Evolutionary conservation across 2,113 vertebrate species (phyloP).

Genomic region (Psephotus haematonotus): DNA sequence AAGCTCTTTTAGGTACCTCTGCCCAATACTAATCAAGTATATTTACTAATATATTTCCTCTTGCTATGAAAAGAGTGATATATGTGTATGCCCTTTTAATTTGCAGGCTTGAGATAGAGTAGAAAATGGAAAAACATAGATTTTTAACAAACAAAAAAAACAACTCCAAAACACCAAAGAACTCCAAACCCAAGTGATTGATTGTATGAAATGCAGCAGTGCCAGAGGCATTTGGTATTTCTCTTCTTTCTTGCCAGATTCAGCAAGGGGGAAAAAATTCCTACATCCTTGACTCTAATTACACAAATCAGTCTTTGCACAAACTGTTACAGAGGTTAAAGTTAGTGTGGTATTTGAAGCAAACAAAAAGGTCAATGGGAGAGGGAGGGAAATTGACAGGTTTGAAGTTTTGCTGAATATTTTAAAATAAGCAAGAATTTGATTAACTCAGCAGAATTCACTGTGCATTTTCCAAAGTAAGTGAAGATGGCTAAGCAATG

Average conservation of each 20-base stretch:
- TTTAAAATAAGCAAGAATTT: not conserved
- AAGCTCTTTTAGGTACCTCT: not conserved
- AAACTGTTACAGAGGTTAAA: not conserved
- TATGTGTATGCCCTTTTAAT: not conserved
- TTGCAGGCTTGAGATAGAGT: not conserved
- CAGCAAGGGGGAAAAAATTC: not conserved
- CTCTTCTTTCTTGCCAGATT: not conserved
- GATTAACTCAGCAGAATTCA: not conserved
- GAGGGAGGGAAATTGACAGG: not conserved
- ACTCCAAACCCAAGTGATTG: not conserved
- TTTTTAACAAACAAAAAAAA: not conserved
- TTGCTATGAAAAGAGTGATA: not conserved
- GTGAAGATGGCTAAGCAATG: not conserved
- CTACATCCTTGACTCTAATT: not conserved
- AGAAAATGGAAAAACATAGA: not conserved
- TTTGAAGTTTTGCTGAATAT: not conserved
- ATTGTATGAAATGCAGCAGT: not conserved
- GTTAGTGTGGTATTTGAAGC: not conserved
- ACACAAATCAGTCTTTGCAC: not conserved
- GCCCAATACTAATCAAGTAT: not conserved
- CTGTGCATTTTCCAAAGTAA: not conserved
- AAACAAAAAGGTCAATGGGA: not conserved
- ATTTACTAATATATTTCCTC: not conserved
- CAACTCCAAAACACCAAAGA: not conserved
- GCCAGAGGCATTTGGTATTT: not conserved